A percentile compares a stretch with the other conserved stretches of the same genome.
Conservation (phyloP, 2,797 vertebrate species). For the Sebastes matsubarae region DNA sequence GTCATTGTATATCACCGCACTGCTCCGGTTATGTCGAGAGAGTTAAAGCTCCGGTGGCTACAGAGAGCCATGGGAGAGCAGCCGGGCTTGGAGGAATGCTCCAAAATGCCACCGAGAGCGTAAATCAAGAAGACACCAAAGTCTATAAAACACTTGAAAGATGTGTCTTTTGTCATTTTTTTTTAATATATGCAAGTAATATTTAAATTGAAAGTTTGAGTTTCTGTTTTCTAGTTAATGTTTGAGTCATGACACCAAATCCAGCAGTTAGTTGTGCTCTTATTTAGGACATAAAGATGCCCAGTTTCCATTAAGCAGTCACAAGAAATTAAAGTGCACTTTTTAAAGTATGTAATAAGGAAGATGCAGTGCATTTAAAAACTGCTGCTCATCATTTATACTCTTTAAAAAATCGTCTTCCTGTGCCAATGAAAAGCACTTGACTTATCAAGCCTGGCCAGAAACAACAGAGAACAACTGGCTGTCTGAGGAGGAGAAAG, state of each 20-base stretch:
- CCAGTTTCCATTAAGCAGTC: neutral
- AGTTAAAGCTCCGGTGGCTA: constrained; percentile 48
- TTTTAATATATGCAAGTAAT: neutral
- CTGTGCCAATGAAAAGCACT: neutral
- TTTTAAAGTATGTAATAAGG: neutral
- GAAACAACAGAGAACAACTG: neutral
- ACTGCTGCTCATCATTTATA: neutral
- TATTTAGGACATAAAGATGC: neutral
- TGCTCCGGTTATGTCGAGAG: constrained; percentile 36
- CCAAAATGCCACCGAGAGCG: constrained; percentile 52
- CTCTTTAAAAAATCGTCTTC: neutral
- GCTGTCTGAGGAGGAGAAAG: constrained; percentile 26
- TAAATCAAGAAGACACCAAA: constrained; percentile 55
- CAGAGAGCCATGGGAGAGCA: constrained; percentile 48
- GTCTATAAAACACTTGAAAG: constrained; percentile 39
- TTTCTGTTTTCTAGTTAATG: neutral
- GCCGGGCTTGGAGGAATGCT: constrained; percentile 64
- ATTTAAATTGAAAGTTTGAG: neutral
- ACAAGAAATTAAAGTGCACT: neutral
- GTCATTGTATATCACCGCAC: constrained; percentile 60
- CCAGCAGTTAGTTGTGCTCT: neutral
- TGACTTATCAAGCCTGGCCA: neutral
- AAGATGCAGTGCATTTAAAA: neutral
- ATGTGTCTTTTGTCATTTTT: neutral
- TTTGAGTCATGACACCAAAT: neutral